Evolutionary conservation across 2,888 invertebrate genomes (phyloP).

Genomic region (Calameuta filiformis): DNA sequence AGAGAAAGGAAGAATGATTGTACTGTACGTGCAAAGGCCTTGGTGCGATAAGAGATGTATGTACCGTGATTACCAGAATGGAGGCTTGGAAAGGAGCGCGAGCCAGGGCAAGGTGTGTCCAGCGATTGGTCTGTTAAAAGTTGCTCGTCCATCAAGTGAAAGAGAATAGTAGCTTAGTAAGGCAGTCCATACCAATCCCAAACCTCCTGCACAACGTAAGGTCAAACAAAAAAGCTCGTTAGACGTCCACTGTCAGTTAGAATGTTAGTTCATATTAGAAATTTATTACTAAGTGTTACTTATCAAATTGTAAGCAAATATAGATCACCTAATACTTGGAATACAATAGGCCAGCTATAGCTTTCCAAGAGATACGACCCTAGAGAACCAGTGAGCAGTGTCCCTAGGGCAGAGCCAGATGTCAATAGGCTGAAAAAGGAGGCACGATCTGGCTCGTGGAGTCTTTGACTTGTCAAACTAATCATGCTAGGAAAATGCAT

Average conservation of each 20-base stretch:
- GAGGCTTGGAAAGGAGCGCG: slow-evolving; percentile 69
- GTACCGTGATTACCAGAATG: slow-evolving; percentile 70
- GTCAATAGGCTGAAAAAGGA: slow-evolving; percentile 76
- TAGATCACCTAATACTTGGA: slow-evolving; percentile 71
- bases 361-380: slow-evolving; percentile 75
- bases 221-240: slow-evolving; percentile 22
- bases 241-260: neutral
- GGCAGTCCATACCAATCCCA: slow-evolving; percentile 71
- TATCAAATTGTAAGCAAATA: slow-evolving; percentile 3
- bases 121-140: slow-evolving; percentile 59
- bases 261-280: slow-evolving; percentile 13
- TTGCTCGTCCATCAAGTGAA: slow-evolving; percentile 43
- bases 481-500: slow-evolving; percentile 78
- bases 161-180: slow-evolving; percentile 70
- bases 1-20: neutral
- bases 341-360: slow-evolving; percentile 75
- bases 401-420: slow-evolving; percentile 74
- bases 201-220: slow-evolving; percentile 60
- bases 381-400: slow-evolving; percentile 74
- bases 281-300: slow-evolving; percentile 7
- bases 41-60: slow-evolving; percentile 17
- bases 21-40: neutral
- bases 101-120: slow-evolving; percentile 70
- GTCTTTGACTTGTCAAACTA: slow-evolving; percentile 74
- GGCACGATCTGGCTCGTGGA: slow-evolving; percentile 73